Conservation (phyloP, 2,113 vertebrate genomes). For the Rhabdornis inornatus region DNA sequence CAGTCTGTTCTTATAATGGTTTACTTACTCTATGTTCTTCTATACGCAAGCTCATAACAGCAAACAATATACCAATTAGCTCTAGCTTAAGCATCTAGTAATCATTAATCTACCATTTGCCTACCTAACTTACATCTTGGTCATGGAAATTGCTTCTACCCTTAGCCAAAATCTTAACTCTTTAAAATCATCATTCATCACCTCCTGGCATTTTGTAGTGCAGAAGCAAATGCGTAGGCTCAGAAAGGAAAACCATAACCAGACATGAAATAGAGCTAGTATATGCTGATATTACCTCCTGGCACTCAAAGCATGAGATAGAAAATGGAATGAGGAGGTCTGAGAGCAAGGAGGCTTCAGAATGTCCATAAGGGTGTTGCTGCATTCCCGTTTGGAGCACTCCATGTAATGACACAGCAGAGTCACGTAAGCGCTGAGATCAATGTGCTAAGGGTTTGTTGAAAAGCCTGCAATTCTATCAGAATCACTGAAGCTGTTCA, state of each 20-base stretch:
- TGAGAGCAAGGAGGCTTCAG: background rate
- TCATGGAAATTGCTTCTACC: too few species aligned
- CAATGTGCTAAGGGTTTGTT: background rate
- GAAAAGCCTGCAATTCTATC: background rate
- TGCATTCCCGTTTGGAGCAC: background rate
- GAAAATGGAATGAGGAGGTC: background rate
- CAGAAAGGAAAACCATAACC: background rate
- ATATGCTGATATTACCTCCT: background rate
- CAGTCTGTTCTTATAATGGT: too few species aligned
- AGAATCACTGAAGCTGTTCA: background rate
- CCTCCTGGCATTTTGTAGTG: background rate
- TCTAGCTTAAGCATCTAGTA: too few species aligned
- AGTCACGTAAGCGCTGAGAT: background rate
- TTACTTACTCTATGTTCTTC: too few species aligned
- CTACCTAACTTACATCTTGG: too few species aligned
- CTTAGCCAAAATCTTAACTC: too few species aligned
- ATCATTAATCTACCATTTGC: too few species aligned
- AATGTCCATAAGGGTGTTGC: accelerated
- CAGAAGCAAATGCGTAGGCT: background rate
- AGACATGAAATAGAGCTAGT: background rate
- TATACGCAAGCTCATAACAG: too few species aligned
- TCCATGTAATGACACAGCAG: background rate
- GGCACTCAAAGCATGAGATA: accelerated
- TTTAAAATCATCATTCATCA: background rate
- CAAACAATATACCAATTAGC: too few species aligned